These are phyloP conservation scores for Sinocyclocheilus grahami DNA, from an alignment of 2,113 vertebrate species.

Conservation along the genomic window DNA sequence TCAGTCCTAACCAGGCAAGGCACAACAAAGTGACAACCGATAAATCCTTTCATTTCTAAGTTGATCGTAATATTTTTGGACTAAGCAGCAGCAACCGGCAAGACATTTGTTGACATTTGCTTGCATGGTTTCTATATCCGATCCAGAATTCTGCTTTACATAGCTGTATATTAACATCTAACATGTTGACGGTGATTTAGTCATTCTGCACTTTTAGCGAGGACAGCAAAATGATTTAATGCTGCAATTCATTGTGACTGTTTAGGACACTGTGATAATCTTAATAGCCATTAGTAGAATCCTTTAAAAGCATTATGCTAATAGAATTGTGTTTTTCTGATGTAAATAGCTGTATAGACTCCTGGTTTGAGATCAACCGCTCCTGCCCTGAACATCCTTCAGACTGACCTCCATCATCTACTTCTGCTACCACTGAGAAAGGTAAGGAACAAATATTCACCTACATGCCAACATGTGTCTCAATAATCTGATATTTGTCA, in stretches of 20 bases:
- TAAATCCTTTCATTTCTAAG: background rate
- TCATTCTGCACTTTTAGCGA: background rate
- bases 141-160: background rate
- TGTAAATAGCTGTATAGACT: conserved; percentile 94
- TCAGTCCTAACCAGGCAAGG: background rate
- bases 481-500: background rate
- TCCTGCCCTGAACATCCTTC: conserved; percentile 98
- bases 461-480: background rate
- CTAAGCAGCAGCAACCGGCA: background rate
- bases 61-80: background rate
- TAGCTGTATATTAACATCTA: background rate
- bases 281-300: background rate
- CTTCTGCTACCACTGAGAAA: conserved; percentile 64
- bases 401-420: conserved; percentile 77
- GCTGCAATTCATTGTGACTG: background rate
- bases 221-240: background rate
- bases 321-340: background rate
- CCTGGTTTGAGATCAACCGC: conserved; percentile 99
- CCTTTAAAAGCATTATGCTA: conserved; percentile 7
- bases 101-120: background rate
- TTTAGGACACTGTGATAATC: background rate
- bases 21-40: background rate
- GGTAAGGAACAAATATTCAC: conserved; percentile 60
- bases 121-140: background rate
- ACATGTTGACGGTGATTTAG: background rate